Evolutionary conservation across 2,888 invertebrate genomes (phyloP).

Genomic region (Scelioninae gen. 2): DNA sequence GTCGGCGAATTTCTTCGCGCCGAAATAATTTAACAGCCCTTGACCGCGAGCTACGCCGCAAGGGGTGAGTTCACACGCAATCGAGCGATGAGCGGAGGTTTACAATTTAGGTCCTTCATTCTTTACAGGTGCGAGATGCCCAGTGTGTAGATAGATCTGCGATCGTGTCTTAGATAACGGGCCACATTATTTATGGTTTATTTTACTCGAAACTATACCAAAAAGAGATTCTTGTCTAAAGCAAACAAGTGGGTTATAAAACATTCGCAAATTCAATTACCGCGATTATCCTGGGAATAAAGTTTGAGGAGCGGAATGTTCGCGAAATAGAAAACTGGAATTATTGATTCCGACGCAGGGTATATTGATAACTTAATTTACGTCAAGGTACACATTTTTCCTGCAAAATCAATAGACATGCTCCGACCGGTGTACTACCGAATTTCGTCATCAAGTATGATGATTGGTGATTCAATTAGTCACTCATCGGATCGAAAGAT

Average conservation of each 20-base stretch:
- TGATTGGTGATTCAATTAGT: constrained; percentile 16
- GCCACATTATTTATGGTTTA: constrained; percentile 33
- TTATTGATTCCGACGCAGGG: too few relatives aligned
- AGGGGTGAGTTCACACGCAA: constrained; percentile 66
- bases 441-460: background rate
- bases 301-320: background rate
- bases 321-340: too few relatives aligned
- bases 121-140: constrained; percentile 51
- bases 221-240: constrained; percentile 34
- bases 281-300: background rate
- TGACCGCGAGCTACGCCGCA: constrained; percentile 59
- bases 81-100: constrained; percentile 65
- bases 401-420: too few relatives aligned
- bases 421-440: background rate
- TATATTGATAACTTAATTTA: too few relatives aligned
- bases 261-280: constrained; percentile 43
- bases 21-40: constrained; percentile 40
- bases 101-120: constrained; percentile 64
- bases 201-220: constrained; percentile 26
- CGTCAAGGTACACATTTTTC: too few relatives aligned
- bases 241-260: constrained; percentile 48
- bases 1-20: constrained; percentile 51
- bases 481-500: constrained; percentile 7
- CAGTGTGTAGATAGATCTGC: constrained; percentile 38
- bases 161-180: constrained; percentile 49